These are phyloP conservation scores for Chrysina gloriosa DNA, from an alignment of 2,888 invertebrate genomes.

Conservation along the genomic window DNA sequence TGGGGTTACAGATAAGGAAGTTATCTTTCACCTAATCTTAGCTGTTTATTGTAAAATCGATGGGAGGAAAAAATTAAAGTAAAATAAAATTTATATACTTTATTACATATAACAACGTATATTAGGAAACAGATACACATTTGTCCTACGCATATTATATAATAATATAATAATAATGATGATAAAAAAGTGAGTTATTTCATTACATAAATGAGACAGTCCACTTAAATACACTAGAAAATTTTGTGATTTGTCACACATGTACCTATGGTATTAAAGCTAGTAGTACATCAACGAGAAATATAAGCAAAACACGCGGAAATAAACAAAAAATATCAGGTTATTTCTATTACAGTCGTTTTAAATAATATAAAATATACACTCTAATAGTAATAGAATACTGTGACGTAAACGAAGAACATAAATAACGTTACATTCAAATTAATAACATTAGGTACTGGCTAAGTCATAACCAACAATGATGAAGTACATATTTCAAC, in stretches of 20 bases:
- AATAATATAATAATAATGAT: constrained; percentile 43
- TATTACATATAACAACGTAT: constrained; percentile 50
- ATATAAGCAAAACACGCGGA: constrained; percentile 33
- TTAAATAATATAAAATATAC: constrained; percentile 49
- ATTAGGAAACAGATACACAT: constrained; percentile 49
- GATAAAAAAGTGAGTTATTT: constrained; percentile 40
- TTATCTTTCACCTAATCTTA: no score
- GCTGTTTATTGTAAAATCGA: no score
- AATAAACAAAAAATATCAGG: constrained; percentile 38
- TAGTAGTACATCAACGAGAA: constrained; percentile 27
- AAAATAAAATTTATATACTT: constrained; percentile 39
- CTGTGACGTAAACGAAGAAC: constrained; percentile 59
- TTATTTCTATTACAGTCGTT: constrained; percentile 51
- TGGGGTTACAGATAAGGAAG: no score
- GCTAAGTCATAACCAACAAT: constrained; percentile 57
- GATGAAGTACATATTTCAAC: constrained; percentile 50
- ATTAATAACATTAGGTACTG: constrained; percentile 58
- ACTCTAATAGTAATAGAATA: constrained; percentile 55
- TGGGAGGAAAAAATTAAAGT: constrained; percentile 20
- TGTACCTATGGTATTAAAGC: constrained; percentile 40
- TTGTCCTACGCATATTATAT: constrained; percentile 41
- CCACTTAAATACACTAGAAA: constrained; percentile 32
- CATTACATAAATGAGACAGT: constrained; percentile 27
- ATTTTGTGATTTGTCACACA: constrained; percentile 26
- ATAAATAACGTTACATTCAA: constrained; percentile 43